Evolutionary conservation across 2,113 vertebrate genomes (phyloP).

Genomic region (Oryzias curvinotus): DNA sequence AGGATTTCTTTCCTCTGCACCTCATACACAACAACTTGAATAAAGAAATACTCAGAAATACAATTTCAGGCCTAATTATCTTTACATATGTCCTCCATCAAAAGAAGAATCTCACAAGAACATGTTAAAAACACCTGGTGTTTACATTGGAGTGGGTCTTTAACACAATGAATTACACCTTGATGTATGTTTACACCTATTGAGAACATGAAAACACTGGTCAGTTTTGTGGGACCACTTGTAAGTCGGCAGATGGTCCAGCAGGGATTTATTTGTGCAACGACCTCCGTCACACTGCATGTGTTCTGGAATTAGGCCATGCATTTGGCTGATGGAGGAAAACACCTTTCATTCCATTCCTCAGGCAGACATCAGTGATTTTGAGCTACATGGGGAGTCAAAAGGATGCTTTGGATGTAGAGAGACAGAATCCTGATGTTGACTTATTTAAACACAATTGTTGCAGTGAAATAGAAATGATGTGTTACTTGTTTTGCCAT

Average conservation of each 20-base stretch:
- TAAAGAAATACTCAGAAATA: no score
- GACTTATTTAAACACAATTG: no score
- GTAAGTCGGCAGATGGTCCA: conserved; percentile 66
- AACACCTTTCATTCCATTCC: conserved; percentile 16
- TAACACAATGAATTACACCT: not conserved
- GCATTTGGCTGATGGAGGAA: conserved; percentile 28
- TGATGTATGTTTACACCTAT: not conserved
- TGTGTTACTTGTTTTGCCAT: no score
- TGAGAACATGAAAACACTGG: conserved; percentile 40
- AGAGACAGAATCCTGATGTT: no score
- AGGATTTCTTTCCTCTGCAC: no score
- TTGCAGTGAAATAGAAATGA: no score
- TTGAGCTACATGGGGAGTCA: not conserved
- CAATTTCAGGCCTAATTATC: no score
- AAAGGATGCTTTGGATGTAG: conserved; percentile 6
- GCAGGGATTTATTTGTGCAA: conserved; percentile 53
- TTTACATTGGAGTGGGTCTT: no score
- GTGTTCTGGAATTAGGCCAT: conserved; percentile 57
- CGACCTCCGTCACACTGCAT: conserved; percentile 3
- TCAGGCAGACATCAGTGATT: conserved; percentile 6
- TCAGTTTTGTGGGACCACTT: conserved; percentile 33
- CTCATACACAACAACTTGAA: no score
- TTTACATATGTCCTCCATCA: no score
- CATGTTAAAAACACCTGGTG: no score
- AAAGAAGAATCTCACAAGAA: no score